phyloP scores from a whole-genome alignment of 2,797 vertebrate species.

The Sebastes glaucus region DNA sequence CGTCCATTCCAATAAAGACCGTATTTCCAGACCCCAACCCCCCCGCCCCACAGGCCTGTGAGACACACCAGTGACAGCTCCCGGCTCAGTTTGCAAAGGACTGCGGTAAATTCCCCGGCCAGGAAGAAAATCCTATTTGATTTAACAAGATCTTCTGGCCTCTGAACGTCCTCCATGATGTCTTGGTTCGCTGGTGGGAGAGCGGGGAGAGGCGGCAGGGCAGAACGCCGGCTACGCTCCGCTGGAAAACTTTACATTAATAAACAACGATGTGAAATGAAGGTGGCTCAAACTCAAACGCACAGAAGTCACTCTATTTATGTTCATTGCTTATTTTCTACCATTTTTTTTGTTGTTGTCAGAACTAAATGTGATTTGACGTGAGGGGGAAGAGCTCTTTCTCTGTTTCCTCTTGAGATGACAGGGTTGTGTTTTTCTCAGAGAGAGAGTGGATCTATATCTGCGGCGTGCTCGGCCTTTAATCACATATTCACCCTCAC shows the following conservation, averaged over 20 bases:
- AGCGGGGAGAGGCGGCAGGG: conserved; percentile 29
- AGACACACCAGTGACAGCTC: conserved; percentile 78
- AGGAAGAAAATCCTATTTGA: conserved; percentile 84
- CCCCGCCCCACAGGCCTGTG: conserved; percentile 21
- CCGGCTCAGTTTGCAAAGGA: conserved; percentile 72
- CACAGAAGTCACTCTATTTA: not conserved
- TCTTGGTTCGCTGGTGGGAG: conserved; percentile 59
- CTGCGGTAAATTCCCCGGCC: conserved; percentile 76
- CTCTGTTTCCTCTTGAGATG: not conserved
- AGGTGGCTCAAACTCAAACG: not conserved
- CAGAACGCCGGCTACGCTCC: conserved; percentile 39
- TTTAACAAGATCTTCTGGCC: conserved; percentile 82
- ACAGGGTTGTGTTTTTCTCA: not conserved
- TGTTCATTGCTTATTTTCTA: not conserved
- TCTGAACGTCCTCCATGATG: conserved; percentile 72
- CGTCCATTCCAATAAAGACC: conserved; percentile 72
- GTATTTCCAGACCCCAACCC: conserved; percentile 70
- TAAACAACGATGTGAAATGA: conserved; percentile 33
- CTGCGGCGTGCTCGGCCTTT: not conserved
- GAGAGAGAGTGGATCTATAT: not conserved
- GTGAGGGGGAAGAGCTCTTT: not conserved
- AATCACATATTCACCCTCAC: conserved; percentile 4
- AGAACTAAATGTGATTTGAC: not conserved
- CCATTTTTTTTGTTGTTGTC: too few relatives aligned
- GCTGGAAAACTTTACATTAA: conserved; percentile 46